phyloP scores from a whole-genome alignment of 2,797 vertebrate species.

The Esox lucius region DNA sequence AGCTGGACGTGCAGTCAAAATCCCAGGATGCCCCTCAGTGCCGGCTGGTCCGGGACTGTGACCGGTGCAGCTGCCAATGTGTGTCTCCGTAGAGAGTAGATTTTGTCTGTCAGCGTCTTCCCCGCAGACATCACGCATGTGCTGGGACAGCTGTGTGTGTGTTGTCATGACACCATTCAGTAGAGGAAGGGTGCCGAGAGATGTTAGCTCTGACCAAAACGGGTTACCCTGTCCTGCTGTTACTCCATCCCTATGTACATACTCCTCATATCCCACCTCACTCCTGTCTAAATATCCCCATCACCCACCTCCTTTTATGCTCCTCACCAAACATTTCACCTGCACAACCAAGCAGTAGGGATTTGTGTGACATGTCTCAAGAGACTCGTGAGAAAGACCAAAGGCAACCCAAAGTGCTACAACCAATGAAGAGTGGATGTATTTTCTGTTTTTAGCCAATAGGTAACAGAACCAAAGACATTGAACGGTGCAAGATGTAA shows the following conservation, averaged over 20 bases:
- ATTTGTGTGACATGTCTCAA: constrained; percentile 2
- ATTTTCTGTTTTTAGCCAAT: neutral
- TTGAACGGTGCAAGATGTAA: neutral
- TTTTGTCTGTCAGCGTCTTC: constrained; percentile 76
- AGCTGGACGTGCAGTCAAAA: constrained; percentile 71
- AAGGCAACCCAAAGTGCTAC: constrained; percentile 37
- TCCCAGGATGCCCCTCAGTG: constrained; percentile 76
- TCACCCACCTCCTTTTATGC: constrained; percentile 4
- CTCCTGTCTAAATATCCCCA: neutral
- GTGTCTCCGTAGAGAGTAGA: constrained; percentile 56
- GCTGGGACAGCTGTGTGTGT: constrained; percentile 69
- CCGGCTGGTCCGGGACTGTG: constrained; percentile 77
- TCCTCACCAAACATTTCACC: constrained; percentile 1
- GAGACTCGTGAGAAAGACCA: constrained; percentile 52
- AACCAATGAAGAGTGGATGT: constrained; percentile 5
- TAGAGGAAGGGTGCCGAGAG: constrained; percentile 71
- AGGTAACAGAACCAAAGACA: neutral
- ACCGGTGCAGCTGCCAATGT: constrained; percentile 73
- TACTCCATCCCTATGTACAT: neutral
- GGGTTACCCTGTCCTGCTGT: constrained; percentile 50
- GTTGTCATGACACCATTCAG: constrained; percentile 58
- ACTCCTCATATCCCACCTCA: neutral
- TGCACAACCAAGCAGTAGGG: neutral
- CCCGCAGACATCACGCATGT: constrained; percentile 70
- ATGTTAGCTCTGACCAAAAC: constrained; percentile 65